Evolutionary conservation across 2,888 invertebrate species (phyloP), one percentile per base, ranked within the genome.

Genomic region (Volucella bombylans): DNA sequence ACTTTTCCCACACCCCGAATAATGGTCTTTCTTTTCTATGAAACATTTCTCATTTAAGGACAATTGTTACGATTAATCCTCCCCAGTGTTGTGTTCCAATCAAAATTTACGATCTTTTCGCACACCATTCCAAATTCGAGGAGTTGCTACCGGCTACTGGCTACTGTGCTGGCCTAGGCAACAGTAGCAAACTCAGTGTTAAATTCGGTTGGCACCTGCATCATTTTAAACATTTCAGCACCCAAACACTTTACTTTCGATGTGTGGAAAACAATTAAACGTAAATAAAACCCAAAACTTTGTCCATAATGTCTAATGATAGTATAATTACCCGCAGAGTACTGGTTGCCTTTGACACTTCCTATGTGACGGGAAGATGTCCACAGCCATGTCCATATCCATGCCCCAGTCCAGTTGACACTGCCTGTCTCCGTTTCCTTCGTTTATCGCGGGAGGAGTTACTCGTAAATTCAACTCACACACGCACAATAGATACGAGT

Each of bases 241-340:
- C 76, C 52, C 85, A 81, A 76, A 85, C 85, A 85, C 85, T 77
- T 85, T 76, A 67, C 81, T 68, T 76, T 76, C 76, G 72, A 73
- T 81, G 77, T 85, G 31, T 31, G 31, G 81, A 77, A 85, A 85
- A 77, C 76, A 85, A 85, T 85, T 85, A 85, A 77, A 80, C 49
- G 85, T 72, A 72, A 81, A 79, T 81, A 76, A 85, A 85, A 85
- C 62, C 81, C 68, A 71, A 81, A 85, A 85, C 76, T 85, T 85
- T 76, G 73, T 4, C 68, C 81, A 77, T 81, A 81, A 81, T 38
- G 76, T 67, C 64, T 81, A 85, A 85, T 72, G 85, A 77, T 76
- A 85, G 81, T 85, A 81, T 85, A 85, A 85, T 85, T 85, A 81
- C 85, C 85, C 85, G 81, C 85, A 85, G 76, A 68, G 81, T 72